A percentile compares a stretch with the other conserved stretches of the same genome.
phyloP scores from a whole-genome alignment of 64 coral and sea anemone genomes.

The Montipora efflorescens region DNA sequence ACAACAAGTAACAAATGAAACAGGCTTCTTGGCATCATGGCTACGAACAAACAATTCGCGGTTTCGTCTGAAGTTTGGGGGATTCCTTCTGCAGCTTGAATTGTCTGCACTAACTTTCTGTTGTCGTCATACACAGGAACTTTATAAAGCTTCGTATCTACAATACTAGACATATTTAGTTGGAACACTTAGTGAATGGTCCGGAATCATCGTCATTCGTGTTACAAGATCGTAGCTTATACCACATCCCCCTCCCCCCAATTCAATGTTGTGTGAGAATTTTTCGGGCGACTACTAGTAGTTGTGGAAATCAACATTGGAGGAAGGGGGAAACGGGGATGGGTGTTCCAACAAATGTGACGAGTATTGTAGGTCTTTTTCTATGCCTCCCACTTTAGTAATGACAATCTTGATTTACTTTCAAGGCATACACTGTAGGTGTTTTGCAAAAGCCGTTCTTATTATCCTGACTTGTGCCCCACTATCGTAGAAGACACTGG shows the following conservation, averaged over 20 bases:
- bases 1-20: no score
- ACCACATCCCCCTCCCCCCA: no score
- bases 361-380: slow-evolving; percentile 24
- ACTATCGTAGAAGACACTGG: slow-evolving; percentile 62
- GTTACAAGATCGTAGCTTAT: no score
- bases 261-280: no score
- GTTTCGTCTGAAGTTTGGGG: slow-evolving; percentile 51
- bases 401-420: slow-evolving; percentile 62
- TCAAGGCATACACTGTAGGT: background rate
- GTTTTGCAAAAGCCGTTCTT: slow-evolving; percentile 35
- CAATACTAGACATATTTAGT: no score
- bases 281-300: no score
- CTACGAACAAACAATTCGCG: background rate
- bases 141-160: slow-evolving; percentile 69
- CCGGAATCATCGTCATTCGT: no score
- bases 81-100: slow-evolving; percentile 66
- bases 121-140: slow-evolving; percentile 44
- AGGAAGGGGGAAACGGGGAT: no score
- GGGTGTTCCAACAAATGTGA: no score
- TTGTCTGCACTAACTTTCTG: slow-evolving; percentile 13
- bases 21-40: no score
- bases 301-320: no score
- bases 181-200: no score
- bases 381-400: slow-evolving; percentile 73
- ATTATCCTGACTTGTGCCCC: slow-evolving; percentile 74